Percentiles rank a stretch among this genome's conserved stretches.
These are phyloP conservation scores for Antigone vipio DNA, from an alignment of 2,113 vertebrate species.

Conservation along the genomic window DNA sequence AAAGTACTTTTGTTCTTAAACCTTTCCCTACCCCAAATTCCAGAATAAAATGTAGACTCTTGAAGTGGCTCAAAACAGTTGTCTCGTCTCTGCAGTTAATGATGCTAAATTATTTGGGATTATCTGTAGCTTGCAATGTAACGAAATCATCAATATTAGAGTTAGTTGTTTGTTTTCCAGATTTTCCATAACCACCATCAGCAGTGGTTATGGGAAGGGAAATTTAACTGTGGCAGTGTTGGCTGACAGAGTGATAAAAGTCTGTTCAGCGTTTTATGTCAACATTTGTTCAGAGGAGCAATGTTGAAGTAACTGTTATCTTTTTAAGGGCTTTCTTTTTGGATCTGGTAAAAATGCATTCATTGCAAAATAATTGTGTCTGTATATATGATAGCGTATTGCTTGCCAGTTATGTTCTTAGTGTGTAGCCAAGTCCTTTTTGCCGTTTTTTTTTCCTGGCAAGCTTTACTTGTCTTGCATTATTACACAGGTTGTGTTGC, in stretches of 20 bases:
- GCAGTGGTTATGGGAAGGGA: background rate
- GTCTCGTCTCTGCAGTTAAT: background rate
- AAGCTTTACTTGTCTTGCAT: background rate
- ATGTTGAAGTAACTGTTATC: background rate
- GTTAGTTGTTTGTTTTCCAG: background rate
- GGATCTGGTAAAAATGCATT: background rate
- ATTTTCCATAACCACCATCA: background rate
- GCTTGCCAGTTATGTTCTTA: background rate
- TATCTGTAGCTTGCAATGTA: background rate
- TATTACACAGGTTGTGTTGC: background rate
- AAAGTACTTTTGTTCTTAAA: background rate
- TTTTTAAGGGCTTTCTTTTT: background rate
- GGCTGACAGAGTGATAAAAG: background rate
- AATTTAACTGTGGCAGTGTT: background rate
- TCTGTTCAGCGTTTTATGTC: background rate
- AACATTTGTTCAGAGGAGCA: background rate
- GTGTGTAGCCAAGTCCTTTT: background rate
- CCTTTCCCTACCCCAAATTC: too few relatives aligned
- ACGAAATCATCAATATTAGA: background rate
- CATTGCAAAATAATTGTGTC: background rate
- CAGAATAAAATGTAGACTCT: background rate
- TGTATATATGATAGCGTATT: background rate
- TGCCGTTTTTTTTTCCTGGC: background rate
- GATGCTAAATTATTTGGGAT: background rate
- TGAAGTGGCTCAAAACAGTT: background rate